Evolutionary conservation across 2,888 invertebrate genomes (phyloP).

Genomic region (Hoplodrina ambigua): DNA sequence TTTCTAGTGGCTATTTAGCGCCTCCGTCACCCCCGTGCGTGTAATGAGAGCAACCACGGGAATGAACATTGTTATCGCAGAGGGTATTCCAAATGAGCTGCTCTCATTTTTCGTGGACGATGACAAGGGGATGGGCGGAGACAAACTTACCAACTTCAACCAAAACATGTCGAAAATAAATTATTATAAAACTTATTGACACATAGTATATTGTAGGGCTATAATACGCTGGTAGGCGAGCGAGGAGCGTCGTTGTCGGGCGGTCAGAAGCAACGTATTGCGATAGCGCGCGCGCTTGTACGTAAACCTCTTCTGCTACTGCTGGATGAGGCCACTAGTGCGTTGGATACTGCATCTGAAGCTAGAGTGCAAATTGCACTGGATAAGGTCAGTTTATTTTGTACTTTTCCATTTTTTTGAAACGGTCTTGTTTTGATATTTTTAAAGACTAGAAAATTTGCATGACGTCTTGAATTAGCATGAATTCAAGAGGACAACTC

Average conservation of each 20-base stretch:
- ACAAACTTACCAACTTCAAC: too few species aligned
- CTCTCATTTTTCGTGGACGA: too few species aligned
- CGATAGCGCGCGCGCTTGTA: conserved; percentile 92
- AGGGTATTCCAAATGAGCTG: too few species aligned
- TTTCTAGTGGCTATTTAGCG: too few species aligned
- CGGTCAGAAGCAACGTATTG: conserved; percentile 93
- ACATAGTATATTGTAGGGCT: conserved; percentile 85
- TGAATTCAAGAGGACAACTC: too few species aligned
- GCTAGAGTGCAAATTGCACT: conserved; percentile 75
- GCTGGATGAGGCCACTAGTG: conserved; percentile 92
- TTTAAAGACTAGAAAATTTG: too few species aligned
- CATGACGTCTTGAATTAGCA: too few species aligned
- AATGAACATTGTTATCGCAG: too few species aligned
- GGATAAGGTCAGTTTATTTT: conserved; percentile 60
- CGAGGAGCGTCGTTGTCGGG: conserved; percentile 91
- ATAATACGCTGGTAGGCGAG: conserved; percentile 89
- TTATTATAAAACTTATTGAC: not conserved
- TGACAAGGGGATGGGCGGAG: too few species aligned
- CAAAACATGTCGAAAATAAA: not conserved
- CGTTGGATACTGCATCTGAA: conserved; percentile 92
- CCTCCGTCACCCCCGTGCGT: too few species aligned
- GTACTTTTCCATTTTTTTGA: not conserved
- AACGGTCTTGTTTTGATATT: not conserved
- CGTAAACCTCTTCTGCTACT: conserved; percentile 90
- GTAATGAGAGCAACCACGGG: too few species aligned